phyloP scores from a whole-genome alignment of 1,140 invertebrate species.

The Calephelis nemesis region DNA sequence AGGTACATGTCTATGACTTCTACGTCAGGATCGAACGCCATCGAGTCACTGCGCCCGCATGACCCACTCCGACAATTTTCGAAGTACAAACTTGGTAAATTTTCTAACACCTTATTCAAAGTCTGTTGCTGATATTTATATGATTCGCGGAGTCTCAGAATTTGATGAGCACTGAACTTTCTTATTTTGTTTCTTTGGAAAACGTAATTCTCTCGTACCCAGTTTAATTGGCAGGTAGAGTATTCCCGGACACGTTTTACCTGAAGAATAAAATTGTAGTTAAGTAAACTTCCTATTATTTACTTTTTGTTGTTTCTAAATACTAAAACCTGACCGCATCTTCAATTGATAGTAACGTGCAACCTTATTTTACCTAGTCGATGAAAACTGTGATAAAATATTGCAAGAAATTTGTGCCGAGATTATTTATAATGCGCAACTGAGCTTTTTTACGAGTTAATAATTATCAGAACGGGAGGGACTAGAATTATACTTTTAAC shows the following conservation, averaged over 20 bases:
- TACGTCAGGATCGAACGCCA: conserved; percentile 84
- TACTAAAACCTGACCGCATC: no score
- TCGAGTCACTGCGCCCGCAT: conserved; percentile 89
- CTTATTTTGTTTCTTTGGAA: conserved; percentile 96
- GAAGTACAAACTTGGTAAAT: conserved; percentile 94
- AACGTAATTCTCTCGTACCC: conserved; percentile 96
- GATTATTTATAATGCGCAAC: no score
- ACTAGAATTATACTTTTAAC: no score
- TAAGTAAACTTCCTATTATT: neutral
- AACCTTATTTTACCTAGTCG: no score
- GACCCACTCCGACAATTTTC: conserved; percentile 95
- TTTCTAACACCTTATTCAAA: conserved; percentile 95
- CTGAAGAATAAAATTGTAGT: conserved; percentile 62
- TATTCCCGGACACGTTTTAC: conserved; percentile 93
- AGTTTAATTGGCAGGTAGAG: conserved; percentile 92
- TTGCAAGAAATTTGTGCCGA: no score
- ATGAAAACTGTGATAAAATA: no score
- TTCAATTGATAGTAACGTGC: no score
- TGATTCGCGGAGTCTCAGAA: conserved; percentile 91
- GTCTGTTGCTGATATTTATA: conserved; percentile 98
- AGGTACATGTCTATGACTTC: conserved; percentile 83
- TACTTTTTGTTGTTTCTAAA: neutral
- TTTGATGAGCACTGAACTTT: conserved; percentile 95
- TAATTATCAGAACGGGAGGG: no score
- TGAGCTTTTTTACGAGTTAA: no score